These are phyloP conservation scores for Celastrina argiolus DNA, from an alignment of 2,888 invertebrate species.

Conservation along the genomic window DNA sequence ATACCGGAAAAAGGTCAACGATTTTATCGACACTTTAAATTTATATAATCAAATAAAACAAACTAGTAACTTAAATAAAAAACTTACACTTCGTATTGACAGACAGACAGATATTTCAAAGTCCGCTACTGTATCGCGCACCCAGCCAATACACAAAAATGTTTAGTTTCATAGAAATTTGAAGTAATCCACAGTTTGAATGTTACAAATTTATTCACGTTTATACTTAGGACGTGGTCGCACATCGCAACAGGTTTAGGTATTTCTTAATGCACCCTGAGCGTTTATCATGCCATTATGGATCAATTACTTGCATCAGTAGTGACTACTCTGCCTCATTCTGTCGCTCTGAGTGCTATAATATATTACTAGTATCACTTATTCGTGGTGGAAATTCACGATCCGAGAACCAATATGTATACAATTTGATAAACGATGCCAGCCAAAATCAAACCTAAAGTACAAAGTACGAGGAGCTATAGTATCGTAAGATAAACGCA, in stretches of 20 bases:
- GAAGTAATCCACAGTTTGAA: background rate
- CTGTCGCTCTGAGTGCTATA: conserved; percentile 53
- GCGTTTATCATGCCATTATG: conserved; percentile 29
- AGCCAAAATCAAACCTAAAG: background rate
- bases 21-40: too few relatives aligned
- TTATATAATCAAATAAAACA: too few relatives aligned
- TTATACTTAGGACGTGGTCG: background rate
- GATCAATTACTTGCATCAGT: conserved; percentile 43
- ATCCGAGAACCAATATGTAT: conserved; percentile 18
- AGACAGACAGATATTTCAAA: too few relatives aligned
- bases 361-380: conserved; percentile 56
- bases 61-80: too few relatives aligned
- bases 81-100: too few relatives aligned
- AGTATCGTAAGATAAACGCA: background rate
- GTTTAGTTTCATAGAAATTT: too few relatives aligned
- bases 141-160: too few relatives aligned
- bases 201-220: background rate
- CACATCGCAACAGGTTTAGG: conserved; percentile 8
- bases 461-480: background rate
- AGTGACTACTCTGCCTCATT: conserved; percentile 48
- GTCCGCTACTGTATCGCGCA: too few relatives aligned
- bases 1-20: too few relatives aligned
- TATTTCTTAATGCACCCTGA: conserved; percentile 24
- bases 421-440: conserved; percentile 15
- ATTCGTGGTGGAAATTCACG: conserved; percentile 35